A percentile compares a stretch with the other conserved stretches of the same genome.
phyloP scores from a whole-genome alignment of 2,888 invertebrate species.

The Bugula neritina region DNA sequence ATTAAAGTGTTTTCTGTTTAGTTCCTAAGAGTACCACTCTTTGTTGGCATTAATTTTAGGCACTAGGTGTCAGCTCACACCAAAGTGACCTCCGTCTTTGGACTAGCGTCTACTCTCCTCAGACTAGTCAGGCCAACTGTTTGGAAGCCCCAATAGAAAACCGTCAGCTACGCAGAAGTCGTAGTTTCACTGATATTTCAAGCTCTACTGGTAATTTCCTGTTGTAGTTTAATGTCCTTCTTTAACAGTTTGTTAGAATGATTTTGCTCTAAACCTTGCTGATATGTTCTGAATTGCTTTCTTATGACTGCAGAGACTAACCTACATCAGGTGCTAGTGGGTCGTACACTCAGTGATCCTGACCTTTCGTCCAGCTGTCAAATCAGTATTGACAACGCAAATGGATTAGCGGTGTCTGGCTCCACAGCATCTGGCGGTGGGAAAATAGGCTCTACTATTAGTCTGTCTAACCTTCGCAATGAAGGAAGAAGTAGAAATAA shows the following conservation, averaged over 20 bases:
- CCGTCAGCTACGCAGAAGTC: not conserved
- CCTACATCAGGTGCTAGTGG: not conserved
- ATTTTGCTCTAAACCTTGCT: too few species aligned
- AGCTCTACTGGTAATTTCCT: conserved; percentile 27
- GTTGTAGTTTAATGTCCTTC: too few species aligned
- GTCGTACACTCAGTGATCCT: conserved; percentile 10
- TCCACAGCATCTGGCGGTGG: not conserved
- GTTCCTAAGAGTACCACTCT: not conserved
- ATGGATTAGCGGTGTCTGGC: not conserved
- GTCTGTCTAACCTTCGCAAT: not conserved
- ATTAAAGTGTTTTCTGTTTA: too few species aligned
- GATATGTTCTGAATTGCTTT: too few species aligned
- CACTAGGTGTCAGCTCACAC: conserved; percentile 78
- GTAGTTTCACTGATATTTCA: conserved; percentile 27
- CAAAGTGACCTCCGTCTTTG: conserved; percentile 77
- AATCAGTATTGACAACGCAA: not conserved
- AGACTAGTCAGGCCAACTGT: conserved; percentile 35
- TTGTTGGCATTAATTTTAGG: conserved; percentile 57
- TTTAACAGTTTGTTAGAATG: too few species aligned
- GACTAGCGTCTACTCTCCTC: conserved; percentile 75
- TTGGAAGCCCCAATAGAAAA: not conserved
- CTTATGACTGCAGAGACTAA: conserved; percentile 11
- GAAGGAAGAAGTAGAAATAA: conserved; percentile 8
- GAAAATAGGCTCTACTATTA: not conserved
- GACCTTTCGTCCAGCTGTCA: conserved; percentile 13